These are phyloP conservation scores for Cebus imitator DNA, from an alignment of 2,113 vertebrate species.

Conservation along the genomic window DNA sequence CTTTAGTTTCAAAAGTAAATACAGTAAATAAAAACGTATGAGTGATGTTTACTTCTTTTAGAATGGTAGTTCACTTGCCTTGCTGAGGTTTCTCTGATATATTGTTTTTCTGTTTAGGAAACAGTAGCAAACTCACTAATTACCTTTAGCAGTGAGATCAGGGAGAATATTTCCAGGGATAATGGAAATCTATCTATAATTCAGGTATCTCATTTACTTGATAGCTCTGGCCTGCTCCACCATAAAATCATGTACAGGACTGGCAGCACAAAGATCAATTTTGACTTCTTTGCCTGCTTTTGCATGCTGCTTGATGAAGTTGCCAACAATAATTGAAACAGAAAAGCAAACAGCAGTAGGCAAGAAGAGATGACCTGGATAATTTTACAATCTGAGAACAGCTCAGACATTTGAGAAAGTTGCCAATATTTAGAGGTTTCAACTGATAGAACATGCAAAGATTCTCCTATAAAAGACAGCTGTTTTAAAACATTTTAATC, in stretches of 20 bases:
- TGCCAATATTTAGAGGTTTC: slow-evolving; percentile 2
- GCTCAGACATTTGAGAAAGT: slow-evolving; percentile 23
- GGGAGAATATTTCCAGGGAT: slow-evolving; percentile 2
- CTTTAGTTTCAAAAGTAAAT: not conserved
- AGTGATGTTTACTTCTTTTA: slow-evolving; percentile 22
- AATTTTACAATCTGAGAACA: slow-evolving; percentile 18
- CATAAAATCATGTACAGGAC: not conserved
- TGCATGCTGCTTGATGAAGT: not conserved
- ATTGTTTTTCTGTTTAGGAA: slow-evolving; percentile 10
- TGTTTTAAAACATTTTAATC: slow-evolving; percentile 37
- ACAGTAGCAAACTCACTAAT: not conserved
- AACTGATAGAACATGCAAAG: not conserved
- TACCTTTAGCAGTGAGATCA: not conserved
- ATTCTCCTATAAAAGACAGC: slow-evolving; percentile 30
- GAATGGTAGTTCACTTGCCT: not conserved
- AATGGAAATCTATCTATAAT: not conserved
- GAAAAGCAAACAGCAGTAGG: not conserved
- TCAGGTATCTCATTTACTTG: slow-evolving; percentile 4
- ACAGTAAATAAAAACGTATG: not conserved
- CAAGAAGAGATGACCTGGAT: not conserved
- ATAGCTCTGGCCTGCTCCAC: not conserved
- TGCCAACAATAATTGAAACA: not conserved
- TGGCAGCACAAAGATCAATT: not conserved
- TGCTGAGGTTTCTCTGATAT: not conserved
- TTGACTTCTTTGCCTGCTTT: not conserved